A percentile compares a stretch with the other conserved stretches of the same genome.
Conservation (phyloP, 2,888 invertebrate species). For the Leptarthrus brevirostris region DNA sequence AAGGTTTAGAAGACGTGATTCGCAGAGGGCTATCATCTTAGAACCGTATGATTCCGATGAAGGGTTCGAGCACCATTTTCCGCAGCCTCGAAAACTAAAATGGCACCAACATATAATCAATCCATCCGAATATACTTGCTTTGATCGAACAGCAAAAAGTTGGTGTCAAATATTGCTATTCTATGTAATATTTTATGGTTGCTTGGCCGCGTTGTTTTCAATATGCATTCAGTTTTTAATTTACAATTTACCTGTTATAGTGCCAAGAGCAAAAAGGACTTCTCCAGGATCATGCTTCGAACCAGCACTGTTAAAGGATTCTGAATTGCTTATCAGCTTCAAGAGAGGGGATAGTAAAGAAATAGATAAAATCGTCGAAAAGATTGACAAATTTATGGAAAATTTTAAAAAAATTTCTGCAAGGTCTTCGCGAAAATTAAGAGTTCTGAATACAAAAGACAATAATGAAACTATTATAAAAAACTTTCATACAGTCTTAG, state of each 20-base stretch:
- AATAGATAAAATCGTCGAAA: neutral
- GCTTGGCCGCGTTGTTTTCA: neutral
- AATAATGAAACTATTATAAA: neutral
- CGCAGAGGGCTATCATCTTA: neutral
- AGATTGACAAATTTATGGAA: neutral
- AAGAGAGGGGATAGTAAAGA: neutral
- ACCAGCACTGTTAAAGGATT: neutral
- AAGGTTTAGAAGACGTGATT: neutral
- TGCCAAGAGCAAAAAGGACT: neutral
- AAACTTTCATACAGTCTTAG: neutral
- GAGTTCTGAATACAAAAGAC: neutral
- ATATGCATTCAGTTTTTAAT: neutral
- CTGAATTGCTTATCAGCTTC: neutral
- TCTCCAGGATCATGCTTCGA: neutral
- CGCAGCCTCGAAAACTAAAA: neutral
- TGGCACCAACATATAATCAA: neutral
- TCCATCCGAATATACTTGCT: neutral
- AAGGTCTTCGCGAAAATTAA: neutral
- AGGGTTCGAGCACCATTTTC: neutral
- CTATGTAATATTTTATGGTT: neutral
- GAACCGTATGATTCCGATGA: neutral
- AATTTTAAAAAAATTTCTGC: neutral
- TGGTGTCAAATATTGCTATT: conserved; percentile 1
- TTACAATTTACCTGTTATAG: neutral
- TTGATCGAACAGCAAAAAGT: neutral